phyloP scores from a whole-genome alignment of 2,113 vertebrate genomes.

The Caracal caracal region DNA sequence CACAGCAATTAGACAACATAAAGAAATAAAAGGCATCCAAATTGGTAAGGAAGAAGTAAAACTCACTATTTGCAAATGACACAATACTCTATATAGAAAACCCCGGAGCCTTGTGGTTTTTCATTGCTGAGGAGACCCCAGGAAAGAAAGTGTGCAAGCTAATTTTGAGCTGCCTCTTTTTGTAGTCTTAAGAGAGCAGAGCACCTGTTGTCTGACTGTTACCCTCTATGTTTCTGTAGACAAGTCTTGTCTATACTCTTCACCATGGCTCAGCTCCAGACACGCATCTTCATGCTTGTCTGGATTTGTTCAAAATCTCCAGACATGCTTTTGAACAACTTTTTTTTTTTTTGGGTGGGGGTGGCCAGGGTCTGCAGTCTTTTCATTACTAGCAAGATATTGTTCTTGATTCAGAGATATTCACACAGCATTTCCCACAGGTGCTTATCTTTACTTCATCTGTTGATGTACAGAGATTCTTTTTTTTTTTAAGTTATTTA shows the following conservation, averaged over 20 bases:
- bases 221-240: background rate
- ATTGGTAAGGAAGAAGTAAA: too few relatives aligned
- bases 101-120: too few relatives aligned
- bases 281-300: conserved; percentile 89
- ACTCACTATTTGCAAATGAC: too few relatives aligned
- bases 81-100: too few relatives aligned
- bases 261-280: conserved; percentile 93
- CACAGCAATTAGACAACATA: too few relatives aligned
- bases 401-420: conserved; percentile 19
- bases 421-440: background rate
- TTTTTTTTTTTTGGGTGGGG: background rate
- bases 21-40: too few relatives aligned
- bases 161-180: background rate
- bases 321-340: conserved; percentile 63
- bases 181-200: background rate
- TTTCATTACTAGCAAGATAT: background rate
- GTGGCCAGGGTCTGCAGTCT: background rate
- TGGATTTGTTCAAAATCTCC: conserved; percentile 48
- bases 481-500: too few relatives aligned
- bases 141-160: background rate
- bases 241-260: fast-evolving
- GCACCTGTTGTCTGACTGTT: background rate
- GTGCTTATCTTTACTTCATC: background rate
- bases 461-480: background rate
- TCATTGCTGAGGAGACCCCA: too few relatives aligned